Evolutionary conservation across 2,797 vertebrate species (phyloP).

Genomic region (Siniperca undulata): DNA sequence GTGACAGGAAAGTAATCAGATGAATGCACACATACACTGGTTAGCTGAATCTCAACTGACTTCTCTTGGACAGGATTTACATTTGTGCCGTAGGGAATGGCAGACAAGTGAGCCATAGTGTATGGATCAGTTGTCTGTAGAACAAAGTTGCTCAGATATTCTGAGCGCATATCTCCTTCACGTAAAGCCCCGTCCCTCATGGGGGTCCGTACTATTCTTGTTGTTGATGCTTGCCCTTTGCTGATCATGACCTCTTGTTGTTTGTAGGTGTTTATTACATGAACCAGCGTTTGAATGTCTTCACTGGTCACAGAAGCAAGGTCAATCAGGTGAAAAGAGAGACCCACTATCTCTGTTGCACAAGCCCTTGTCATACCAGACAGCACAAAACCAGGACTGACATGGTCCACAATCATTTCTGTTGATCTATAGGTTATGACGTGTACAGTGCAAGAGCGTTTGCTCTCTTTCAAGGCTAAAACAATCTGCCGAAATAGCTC

Average conservation of each 20-base stretch:
- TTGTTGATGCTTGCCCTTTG: slow-evolving; percentile 79
- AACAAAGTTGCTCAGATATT: slow-evolving; percentile 63
- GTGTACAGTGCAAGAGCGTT: slow-evolving; percentile 65
- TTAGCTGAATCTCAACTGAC: slow-evolving; percentile 85
- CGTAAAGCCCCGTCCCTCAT: slow-evolving; percentile 39
- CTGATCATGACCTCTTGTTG: slow-evolving; percentile 87
- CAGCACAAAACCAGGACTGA: slow-evolving; percentile 88
- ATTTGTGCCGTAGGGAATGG: slow-evolving; percentile 53
- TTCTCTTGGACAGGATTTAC: slow-evolving; percentile 50
- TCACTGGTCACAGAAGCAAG: slow-evolving; percentile 82
- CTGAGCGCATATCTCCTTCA: slow-evolving; percentile 32
- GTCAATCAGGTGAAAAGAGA: slow-evolving; percentile 85
- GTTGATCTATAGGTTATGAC: slow-evolving; percentile 89
- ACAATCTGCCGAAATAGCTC: slow-evolving; percentile 87
- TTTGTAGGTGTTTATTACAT: slow-evolving; percentile 77
- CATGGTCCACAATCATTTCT: slow-evolving; percentile 82
- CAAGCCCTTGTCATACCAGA: slow-evolving; percentile 88
- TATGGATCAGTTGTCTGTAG: slow-evolving; percentile 88
- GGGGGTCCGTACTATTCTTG: slow-evolving; percentile 79
- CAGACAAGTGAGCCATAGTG: slow-evolving; percentile 77
- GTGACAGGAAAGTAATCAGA: slow-evolving; percentile 91
- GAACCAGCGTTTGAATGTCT: slow-evolving; percentile 84
- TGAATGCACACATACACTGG: slow-evolving; percentile 88
- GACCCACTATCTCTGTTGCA: slow-evolving; percentile 81
- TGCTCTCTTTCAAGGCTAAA: slow-evolving; percentile 82